Conservation (phyloP, 2,888 invertebrate genomes). For the Tholera decimalis region DNA sequence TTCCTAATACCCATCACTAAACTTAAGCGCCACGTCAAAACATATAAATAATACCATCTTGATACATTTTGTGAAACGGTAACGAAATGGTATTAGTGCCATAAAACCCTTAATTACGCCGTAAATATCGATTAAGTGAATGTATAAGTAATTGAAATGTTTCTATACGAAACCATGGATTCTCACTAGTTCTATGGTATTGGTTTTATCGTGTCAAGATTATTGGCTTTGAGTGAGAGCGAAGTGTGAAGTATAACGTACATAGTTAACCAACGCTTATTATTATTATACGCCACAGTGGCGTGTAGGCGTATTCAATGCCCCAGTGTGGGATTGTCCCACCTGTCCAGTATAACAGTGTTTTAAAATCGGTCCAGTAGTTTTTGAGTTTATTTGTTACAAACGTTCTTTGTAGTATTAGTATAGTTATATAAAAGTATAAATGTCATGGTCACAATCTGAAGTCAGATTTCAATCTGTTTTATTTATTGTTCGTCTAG, state of each 20-base stretch:
- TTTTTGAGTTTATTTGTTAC: too few species aligned
- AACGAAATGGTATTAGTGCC: constrained; percentile 59
- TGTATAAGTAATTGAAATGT: constrained; percentile 65
- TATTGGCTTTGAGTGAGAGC: constrained; percentile 36
- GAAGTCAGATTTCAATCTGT: too few species aligned
- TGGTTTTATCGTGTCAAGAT: constrained; percentile 31
- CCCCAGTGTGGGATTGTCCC: too few species aligned
- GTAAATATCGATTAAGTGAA: constrained; percentile 71
- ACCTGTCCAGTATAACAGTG: too few species aligned
- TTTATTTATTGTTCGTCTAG: too few species aligned
- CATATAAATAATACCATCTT: constrained; percentile 54
- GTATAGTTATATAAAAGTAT: too few species aligned
- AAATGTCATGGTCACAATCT: too few species aligned
- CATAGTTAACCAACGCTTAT: too few species aligned
- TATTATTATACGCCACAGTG: too few species aligned
- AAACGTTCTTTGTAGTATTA: too few species aligned
- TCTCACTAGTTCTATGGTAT: constrained; percentile 14
- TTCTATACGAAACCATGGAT: constrained; percentile 22
- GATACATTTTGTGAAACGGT: constrained; percentile 60
- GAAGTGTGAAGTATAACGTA: constrained; percentile 10
- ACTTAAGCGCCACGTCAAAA: constrained; percentile 62
- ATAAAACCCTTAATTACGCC: constrained; percentile 66
- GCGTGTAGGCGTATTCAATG: too few species aligned
- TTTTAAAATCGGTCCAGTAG: too few species aligned
- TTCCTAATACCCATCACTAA: constrained; percentile 42